phyloP scores from a whole-genome alignment of 1,140 invertebrate species.

The Leucophenga varia region DNA sequence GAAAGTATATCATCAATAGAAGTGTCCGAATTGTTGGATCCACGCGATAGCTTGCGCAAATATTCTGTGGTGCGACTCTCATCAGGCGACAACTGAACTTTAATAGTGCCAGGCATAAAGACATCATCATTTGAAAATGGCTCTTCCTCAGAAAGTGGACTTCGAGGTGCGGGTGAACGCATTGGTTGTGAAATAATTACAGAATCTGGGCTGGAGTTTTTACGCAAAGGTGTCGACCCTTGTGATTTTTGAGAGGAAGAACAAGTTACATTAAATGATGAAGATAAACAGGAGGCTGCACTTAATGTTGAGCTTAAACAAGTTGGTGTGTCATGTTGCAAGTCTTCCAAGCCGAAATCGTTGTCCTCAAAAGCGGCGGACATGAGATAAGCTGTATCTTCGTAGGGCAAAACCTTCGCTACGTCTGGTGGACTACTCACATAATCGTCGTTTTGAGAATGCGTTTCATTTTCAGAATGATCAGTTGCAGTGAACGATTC shows the following conservation, averaged over 20 bases:
- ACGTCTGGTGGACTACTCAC: slow-evolving; percentile 28
- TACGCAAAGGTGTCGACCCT: slow-evolving; percentile 20
- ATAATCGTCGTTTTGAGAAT: slow-evolving; percentile 56
- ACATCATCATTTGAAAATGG: slow-evolving; percentile 66
- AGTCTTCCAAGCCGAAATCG: slow-evolving; percentile 41
- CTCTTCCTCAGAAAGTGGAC: slow-evolving; percentile 67
- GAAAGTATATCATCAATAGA: slow-evolving; percentile 63
- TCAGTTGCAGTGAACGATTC: slow-evolving; percentile 62
- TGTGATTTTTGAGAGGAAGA: slow-evolving; percentile 35
- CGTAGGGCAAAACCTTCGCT: slow-evolving; percentile 47
- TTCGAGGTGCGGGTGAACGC: slow-evolving; percentile 60
- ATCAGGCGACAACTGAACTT: slow-evolving; percentile 61
- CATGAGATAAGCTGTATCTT: slow-evolving; percentile 53
- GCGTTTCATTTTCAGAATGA: slow-evolving; percentile 62
- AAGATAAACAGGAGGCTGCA: slow-evolving; percentile 59
- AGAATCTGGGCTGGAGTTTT: slow-evolving; percentile 46
- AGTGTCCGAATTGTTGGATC: slow-evolving; percentile 66
- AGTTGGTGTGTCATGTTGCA: slow-evolving; percentile 51
- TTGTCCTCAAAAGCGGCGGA: slow-evolving; percentile 46
- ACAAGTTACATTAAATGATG: slow-evolving; percentile 50
- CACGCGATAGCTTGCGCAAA: slow-evolving; percentile 62
- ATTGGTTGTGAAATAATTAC: slow-evolving; percentile 63
- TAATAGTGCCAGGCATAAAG: slow-evolving; percentile 62
- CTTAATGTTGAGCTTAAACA: slow-evolving; percentile 61
- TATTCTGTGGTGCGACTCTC: slow-evolving; percentile 35